These are phyloP conservation scores for Escarpia spicata DNA, from an alignment of 2,888 invertebrate genomes.

Conservation along the genomic window DNA sequence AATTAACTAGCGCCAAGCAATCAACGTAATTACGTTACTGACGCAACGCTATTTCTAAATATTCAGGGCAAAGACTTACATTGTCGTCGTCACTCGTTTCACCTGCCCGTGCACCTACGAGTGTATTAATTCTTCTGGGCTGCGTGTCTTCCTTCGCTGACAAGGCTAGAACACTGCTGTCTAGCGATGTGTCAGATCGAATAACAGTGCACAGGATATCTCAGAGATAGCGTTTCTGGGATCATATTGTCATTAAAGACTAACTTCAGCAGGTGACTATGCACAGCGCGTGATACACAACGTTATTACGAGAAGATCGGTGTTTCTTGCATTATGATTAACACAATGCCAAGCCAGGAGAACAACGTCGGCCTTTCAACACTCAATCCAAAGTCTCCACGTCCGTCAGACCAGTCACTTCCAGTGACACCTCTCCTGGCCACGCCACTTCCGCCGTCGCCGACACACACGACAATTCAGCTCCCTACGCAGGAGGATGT, in stretches of 20 bases:
- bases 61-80: neutral
- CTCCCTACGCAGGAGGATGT: slow-evolving; percentile 1
- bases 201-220: neutral
- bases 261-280: neutral
- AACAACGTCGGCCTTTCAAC: neutral
- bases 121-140: neutral
- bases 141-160: neutral
- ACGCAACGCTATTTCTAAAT: neutral
- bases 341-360: neutral
- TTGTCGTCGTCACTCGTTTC: neutral
- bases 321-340: neutral
- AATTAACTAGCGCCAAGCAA: neutral
- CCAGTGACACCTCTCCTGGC: neutral
- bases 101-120: neutral
- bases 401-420: neutral
- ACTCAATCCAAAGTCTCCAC: neutral
- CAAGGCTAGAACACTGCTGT: neutral
- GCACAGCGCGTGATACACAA: no score
- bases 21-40: neutral
- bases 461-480: neutral
- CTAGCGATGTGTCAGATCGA: neutral
- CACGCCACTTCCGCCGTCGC: neutral
- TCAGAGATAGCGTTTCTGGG: neutral
- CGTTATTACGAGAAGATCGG: neutral
- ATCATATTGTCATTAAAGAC: neutral